phyloP scores from a whole-genome alignment of 2,888 invertebrate species.

The Monochamus alternatus region DNA sequence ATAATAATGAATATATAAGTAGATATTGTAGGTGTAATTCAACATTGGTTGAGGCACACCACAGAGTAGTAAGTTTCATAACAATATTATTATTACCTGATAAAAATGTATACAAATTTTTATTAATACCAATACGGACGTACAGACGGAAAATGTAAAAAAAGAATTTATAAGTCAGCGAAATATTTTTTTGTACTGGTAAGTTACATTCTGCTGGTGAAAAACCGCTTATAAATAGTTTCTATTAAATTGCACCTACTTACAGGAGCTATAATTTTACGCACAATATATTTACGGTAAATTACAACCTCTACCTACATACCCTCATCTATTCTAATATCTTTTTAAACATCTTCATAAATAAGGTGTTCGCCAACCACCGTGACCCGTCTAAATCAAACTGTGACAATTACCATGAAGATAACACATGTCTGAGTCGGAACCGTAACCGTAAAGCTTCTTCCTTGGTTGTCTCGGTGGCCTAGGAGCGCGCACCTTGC shows the following conservation, averaged over 20 bases:
- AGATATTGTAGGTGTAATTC: no score
- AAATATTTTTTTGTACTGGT: no score
- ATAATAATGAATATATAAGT: no score
- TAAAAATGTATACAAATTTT: no score
- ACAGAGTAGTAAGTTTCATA: no score
- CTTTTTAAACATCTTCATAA: conserved; percentile 9
- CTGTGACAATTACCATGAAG: conserved; percentile 23
- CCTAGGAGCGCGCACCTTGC: conserved; percentile 23
- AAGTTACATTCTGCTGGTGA: no score
- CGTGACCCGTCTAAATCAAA: conserved; percentile 20
- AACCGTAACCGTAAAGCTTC: conserved; percentile 28
- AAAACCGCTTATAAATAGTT: not conserved
- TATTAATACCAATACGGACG: no score
- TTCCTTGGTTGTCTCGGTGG: conserved; percentile 2
- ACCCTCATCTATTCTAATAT: not conserved
- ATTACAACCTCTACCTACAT: not conserved
- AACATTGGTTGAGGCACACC: no score
- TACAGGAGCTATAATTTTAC: not conserved
- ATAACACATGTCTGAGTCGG: conserved; percentile 19
- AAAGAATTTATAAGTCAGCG: no score
- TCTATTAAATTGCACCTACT: not conserved
- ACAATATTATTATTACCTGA: no score
- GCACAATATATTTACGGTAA: not conserved
- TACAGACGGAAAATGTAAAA: no score
- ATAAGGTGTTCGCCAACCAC: not conserved